Percentiles rank a stretch among this genome's conserved stretches.
Evolutionary conservation across 2,797 vertebrate species (phyloP).

Genomic region (Diceros bicornis): DNA sequence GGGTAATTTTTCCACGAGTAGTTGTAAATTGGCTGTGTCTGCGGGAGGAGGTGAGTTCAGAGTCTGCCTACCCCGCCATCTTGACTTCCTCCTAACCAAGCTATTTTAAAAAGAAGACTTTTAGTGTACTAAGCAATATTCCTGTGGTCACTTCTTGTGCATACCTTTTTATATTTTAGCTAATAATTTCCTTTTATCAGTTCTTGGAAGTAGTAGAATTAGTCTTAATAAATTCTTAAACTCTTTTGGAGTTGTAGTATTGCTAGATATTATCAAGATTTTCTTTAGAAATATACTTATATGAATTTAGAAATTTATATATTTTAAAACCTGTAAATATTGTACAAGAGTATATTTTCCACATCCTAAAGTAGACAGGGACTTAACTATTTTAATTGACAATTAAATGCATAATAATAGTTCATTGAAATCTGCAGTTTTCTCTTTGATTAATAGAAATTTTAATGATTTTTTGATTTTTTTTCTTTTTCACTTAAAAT

Average conservation of each 20-base stretch:
- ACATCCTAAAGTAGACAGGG: neutral
- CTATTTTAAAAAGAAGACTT: neutral
- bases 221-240: neutral
- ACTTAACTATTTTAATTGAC: neutral
- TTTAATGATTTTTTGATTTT: neutral
- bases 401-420: neutral
- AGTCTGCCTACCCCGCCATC: too few species aligned
- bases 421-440: neutral
- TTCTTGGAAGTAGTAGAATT: slow-evolving; percentile 1
- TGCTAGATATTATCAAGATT: neutral
- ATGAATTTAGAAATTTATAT: neutral
- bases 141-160: neutral
- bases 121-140: neutral
- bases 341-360: neutral
- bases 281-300: neutral
- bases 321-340: neutral
- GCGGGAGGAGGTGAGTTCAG: too few species aligned
- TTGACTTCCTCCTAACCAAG: neutral
- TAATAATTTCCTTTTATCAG: neutral
- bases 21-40: too few species aligned
- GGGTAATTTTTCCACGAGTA: too few species aligned
- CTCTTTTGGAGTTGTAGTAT: neutral
- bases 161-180: neutral
- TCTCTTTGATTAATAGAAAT: neutral
- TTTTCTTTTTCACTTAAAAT: neutral